Percentiles rank a stretch among this genome's conserved stretches.
Conservation (phyloP, 2,797 vertebrate species). For the Ctenopoma multispine region DNA sequence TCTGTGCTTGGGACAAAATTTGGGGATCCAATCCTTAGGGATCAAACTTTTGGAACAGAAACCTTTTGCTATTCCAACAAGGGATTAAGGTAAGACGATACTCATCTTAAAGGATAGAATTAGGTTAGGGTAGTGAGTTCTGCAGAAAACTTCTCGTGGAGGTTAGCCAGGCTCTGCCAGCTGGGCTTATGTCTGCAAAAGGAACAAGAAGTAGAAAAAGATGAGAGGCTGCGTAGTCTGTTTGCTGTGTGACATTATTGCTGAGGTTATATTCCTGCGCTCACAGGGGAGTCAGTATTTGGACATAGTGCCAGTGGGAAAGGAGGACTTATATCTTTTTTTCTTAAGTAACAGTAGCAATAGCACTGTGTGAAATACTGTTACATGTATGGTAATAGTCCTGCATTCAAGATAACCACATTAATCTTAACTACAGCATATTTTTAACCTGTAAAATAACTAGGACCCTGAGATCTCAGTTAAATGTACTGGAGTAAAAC, state of each 20-base stretch:
- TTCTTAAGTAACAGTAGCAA: constrained; percentile 1
- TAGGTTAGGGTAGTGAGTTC: constrained; percentile 69
- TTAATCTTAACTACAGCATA: too few species aligned
- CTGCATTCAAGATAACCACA: not conserved
- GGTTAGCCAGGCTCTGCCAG: constrained; percentile 48
- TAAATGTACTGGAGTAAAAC: not conserved
- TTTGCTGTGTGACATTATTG: constrained; percentile 32
- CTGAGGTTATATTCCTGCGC: constrained; percentile 8
- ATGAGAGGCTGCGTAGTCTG: constrained; percentile 24
- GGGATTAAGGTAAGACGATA: constrained; percentile 72
- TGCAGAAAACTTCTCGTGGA: constrained; percentile 65
- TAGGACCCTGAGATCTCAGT: not conserved
- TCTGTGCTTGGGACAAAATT: constrained; percentile 53
- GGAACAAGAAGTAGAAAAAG: constrained; percentile 16
- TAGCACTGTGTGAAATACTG: not conserved
- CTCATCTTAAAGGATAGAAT: constrained; percentile 79
- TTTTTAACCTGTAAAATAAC: not conserved
- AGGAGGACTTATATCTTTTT: not conserved
- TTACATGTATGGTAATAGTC: not conserved
- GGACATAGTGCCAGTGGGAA: not conserved
- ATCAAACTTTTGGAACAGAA: constrained; percentile 72
- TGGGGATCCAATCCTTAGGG: constrained; percentile 68
- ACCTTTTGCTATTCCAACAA: constrained; percentile 72
- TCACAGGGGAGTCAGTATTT: constrained; percentile 3
- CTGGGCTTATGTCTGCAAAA: constrained; percentile 46